Percentiles rank a stretch among this genome's conserved stretches.
Conservation (phyloP, 2,113 vertebrate species). For the Tyto alba region DNA sequence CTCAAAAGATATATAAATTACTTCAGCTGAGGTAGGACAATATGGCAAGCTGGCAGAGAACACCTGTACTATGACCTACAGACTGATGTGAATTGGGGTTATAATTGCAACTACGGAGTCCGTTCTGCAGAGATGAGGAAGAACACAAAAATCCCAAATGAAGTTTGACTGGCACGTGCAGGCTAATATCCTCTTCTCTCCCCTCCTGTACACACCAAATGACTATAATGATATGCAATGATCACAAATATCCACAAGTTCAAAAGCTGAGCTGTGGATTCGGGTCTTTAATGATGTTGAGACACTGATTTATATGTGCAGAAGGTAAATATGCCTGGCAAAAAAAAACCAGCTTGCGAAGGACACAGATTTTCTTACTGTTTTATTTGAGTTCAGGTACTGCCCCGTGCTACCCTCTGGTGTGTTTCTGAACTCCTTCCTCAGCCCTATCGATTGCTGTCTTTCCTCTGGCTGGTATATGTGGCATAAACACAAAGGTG, state of each 20-base stretch:
- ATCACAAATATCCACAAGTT: not conserved
- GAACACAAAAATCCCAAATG: not conserved
- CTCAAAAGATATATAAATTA: not conserved
- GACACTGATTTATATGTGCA: not conserved
- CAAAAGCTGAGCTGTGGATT: not conserved
- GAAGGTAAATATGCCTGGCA: not conserved
- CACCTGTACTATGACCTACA: not conserved
- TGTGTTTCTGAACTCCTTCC: not conserved
- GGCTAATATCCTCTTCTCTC: not conserved
- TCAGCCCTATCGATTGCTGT: not conserved
- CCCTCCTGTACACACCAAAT: not conserved
- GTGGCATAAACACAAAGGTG: conserved; percentile 63
- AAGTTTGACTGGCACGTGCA: not conserved
- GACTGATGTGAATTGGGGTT: not conserved
- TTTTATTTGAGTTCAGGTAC: not conserved
- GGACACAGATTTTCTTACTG: not conserved
- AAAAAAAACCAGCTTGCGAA: not conserved
- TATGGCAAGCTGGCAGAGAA: not conserved
- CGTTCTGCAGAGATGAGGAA: not conserved
- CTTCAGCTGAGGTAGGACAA: not conserved
- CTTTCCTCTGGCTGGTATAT: conserved; percentile 15
- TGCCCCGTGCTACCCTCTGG: not conserved
- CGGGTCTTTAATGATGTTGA: not conserved
- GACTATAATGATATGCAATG: not conserved
- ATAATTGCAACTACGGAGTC: not conserved